Evolutionary conservation across 2,113 vertebrate species (phyloP).

Genomic region (Bungarus multicinctus): DNA sequence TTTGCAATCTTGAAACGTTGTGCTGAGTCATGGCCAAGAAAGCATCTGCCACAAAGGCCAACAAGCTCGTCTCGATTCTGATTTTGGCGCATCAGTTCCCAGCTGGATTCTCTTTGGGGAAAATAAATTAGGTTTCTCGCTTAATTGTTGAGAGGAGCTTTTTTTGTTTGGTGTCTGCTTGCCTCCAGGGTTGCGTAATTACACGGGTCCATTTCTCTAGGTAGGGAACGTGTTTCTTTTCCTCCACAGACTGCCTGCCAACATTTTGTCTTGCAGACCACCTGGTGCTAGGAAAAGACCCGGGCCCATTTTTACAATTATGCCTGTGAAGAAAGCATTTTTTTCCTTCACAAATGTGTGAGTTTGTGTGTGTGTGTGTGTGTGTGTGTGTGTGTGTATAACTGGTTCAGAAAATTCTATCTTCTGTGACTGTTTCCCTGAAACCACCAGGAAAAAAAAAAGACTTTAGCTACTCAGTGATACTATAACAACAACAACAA

Average conservation of each 20-base stretch:
- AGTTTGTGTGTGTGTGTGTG: too few species aligned
- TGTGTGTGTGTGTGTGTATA: too few species aligned
- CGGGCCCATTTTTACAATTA: background rate
- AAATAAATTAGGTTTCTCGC: conserved; percentile 28
- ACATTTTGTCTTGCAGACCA: background rate
- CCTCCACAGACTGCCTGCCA: background rate
- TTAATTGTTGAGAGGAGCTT: conserved; percentile 25
- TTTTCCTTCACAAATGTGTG: background rate
- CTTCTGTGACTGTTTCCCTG: background rate
- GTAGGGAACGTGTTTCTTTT: background rate
- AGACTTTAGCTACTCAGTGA: background rate
- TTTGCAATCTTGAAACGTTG: conserved; percentile 39
- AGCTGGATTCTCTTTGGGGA: conserved; percentile 22
- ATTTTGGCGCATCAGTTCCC: conserved; percentile 13
- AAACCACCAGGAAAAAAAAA: background rate
- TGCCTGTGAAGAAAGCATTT: background rate
- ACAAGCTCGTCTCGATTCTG: conserved; percentile 39
- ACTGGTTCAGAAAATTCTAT: background rate
- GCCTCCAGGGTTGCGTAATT: conserved; percentile 15
- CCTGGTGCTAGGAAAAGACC: background rate
- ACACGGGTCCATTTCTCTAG: background rate
- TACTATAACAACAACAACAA: background rate
- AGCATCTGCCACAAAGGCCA: conserved; percentile 42
- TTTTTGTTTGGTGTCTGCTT: conserved; percentile 20
- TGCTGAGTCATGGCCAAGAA: conserved; percentile 43